These are phyloP conservation scores for Anagrus nilaparvatae DNA, from an alignment of 1,140 invertebrate species.

Conservation along the genomic window DNA sequence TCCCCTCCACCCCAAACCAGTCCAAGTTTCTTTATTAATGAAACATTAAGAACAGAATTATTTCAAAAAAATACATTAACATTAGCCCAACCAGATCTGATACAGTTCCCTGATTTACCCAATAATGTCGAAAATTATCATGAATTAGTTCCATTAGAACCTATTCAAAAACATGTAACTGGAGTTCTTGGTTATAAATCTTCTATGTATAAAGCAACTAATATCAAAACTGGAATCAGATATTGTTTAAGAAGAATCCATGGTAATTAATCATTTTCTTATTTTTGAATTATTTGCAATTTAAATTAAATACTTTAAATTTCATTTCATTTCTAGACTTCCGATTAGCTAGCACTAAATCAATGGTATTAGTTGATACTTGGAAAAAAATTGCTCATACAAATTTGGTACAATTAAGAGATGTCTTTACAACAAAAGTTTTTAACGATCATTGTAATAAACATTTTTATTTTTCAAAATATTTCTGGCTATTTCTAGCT, in stretches of 20 bases:
- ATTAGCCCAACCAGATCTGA: constrained; percentile 57
- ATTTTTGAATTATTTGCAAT: too few species aligned
- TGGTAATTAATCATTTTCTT: too few species aligned
- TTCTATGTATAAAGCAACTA: constrained; percentile 85
- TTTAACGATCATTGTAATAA: constrained; percentile 91
- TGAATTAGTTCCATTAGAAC: constrained; percentile 77
- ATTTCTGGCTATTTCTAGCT: not conserved
- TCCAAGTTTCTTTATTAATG: constrained; percentile 59
- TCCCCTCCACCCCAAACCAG: constrained; percentile 38
- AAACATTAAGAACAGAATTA: constrained; percentile 65
- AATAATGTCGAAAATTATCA: constrained; percentile 82
- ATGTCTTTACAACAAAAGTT: constrained; percentile 90
- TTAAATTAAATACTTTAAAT: constrained; percentile 2
- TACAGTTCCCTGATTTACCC: constrained; percentile 66
- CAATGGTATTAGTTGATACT: constrained; percentile 74
- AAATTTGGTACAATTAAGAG: constrained; percentile 82
- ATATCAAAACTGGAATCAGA: constrained; percentile 74
- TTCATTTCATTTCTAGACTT: constrained; percentile 46
- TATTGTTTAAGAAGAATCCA: constrained; percentile 85
- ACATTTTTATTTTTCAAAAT: not conserved
- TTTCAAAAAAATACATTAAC: constrained; percentile 65
- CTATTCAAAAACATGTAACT: constrained; percentile 48
- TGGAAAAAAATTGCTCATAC: constrained; percentile 92
- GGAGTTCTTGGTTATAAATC: constrained; percentile 64
- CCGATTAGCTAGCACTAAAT: constrained; percentile 72